Evolutionary conservation across 2,797 vertebrate genomes (phyloP).

Genomic region (Diglossa cyanea): DNA sequence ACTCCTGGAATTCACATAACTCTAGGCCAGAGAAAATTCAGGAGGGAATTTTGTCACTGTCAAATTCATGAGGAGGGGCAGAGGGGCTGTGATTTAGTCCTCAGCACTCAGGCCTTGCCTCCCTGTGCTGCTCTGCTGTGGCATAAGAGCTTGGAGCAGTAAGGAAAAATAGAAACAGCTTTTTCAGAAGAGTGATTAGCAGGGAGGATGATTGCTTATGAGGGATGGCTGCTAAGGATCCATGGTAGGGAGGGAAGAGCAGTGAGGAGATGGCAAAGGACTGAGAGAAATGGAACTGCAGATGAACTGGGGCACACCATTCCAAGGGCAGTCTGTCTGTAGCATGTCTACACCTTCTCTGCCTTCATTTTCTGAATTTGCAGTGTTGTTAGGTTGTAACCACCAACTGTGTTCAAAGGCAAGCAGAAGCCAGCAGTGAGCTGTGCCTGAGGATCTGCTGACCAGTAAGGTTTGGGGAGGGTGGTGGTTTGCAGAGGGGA

Average conservation of each 20-base stretch:
- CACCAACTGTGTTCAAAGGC: conserved; percentile 4
- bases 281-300: background rate
- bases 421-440: background rate
- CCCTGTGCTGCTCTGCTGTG: background rate
- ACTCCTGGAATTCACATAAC: background rate
- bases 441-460: conserved; percentile 11
- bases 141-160: background rate
- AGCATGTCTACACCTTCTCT: background rate
- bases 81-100: background rate
- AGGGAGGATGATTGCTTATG: background rate
- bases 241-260: background rate
- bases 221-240: background rate
- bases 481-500: background rate
- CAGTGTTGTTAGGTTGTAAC: background rate
- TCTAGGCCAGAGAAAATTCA: background rate
- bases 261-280: background rate
- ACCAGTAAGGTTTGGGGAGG: background rate
- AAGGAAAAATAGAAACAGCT: background rate
- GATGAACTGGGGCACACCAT: background rate
- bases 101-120: background rate
- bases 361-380: background rate
- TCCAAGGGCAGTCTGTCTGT: background rate
- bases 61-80: background rate
- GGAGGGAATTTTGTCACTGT: background rate
- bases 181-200: background rate